Evolutionary conservation across 1,140 invertebrate species (phyloP).

Genomic region (Hyles vespertilio): DNA sequence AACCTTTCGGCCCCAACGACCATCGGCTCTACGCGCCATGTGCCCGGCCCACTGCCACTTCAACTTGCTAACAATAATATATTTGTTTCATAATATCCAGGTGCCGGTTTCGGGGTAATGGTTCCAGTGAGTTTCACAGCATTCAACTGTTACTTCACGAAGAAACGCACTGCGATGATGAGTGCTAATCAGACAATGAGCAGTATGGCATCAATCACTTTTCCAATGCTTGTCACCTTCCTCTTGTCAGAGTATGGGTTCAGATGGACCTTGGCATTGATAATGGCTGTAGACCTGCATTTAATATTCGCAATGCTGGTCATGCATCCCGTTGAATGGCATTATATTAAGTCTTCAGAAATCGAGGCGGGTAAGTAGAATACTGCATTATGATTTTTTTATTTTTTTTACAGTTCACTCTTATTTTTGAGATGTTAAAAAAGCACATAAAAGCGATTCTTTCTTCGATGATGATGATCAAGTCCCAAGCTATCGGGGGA

Average conservation of each 20-base stretch:
- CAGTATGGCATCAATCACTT: constrained; percentile 63
- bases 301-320: constrained; percentile 63
- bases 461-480: too few species aligned
- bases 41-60: too few species aligned
- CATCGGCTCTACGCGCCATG: too few species aligned
- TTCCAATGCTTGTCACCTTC: constrained; percentile 57
- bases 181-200: constrained; percentile 66
- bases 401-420: too few species aligned
- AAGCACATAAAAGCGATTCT: too few species aligned
- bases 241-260: constrained; percentile 59
- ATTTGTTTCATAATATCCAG: constrained; percentile 29
- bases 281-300: constrained; percentile 64
- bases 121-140: constrained; percentile 65
- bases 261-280: constrained; percentile 54
- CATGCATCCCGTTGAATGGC: constrained; percentile 69
- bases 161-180: constrained; percentile 64
- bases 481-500: too few species aligned
- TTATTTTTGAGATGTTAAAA: too few species aligned
- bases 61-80: neutral
- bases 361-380: constrained; percentile 8
- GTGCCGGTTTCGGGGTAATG: constrained; percentile 66
- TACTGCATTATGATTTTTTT: neutral
- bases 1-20: too few species aligned
- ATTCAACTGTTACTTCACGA: constrained; percentile 64
- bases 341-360: constrained; percentile 37